Percentiles rank a stretch among this genome's conserved stretches.
Conservation (phyloP, 2,113 vertebrate genomes). For the Psammodynastes pulverulentus region DNA sequence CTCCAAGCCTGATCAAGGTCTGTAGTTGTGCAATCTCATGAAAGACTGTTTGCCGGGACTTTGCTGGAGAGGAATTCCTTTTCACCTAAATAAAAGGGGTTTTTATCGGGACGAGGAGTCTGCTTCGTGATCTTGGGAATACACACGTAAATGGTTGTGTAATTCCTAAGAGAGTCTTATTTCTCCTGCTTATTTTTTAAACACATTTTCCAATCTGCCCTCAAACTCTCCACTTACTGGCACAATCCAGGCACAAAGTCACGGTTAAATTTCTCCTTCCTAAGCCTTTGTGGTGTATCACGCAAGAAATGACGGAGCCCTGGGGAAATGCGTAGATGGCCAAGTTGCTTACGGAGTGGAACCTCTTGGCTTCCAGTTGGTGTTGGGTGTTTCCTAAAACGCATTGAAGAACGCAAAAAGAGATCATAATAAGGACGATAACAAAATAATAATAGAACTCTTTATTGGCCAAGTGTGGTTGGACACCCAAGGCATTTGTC, state of each 20-base stretch:
- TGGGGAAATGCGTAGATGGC: neutral
- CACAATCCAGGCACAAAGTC: constrained; percentile 44
- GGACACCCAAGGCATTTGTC: too few relatives aligned
- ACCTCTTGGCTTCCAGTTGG: constrained; percentile 57
- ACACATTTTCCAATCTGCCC: neutral
- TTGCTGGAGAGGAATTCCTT: too few relatives aligned
- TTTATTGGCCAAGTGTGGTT: too few relatives aligned
- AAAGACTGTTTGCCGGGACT: too few relatives aligned
- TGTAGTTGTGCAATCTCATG: too few relatives aligned
- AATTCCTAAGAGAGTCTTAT: neutral
- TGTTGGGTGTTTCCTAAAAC: constrained; percentile 59
- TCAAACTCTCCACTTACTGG: constrained; percentile 19
- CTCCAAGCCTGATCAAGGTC: too few relatives aligned
- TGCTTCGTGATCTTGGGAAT: too few relatives aligned
- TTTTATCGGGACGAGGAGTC: too few relatives aligned
- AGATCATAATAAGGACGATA: neutral
- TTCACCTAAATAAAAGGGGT: too few relatives aligned
- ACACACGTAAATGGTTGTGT: neutral
- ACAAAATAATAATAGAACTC: neutral
- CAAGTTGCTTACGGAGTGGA: constrained; percentile 57
- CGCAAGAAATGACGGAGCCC: constrained; percentile 44
- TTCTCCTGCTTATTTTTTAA: neutral
- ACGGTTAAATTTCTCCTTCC: constrained; percentile 10
- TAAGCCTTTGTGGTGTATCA: constrained; percentile 58
- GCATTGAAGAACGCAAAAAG: neutral